A percentile compares a stretch with the other conserved stretches of the same genome.
Conservation (phyloP, 2,888 invertebrate species). For the Gasteruption jaculator region DNA sequence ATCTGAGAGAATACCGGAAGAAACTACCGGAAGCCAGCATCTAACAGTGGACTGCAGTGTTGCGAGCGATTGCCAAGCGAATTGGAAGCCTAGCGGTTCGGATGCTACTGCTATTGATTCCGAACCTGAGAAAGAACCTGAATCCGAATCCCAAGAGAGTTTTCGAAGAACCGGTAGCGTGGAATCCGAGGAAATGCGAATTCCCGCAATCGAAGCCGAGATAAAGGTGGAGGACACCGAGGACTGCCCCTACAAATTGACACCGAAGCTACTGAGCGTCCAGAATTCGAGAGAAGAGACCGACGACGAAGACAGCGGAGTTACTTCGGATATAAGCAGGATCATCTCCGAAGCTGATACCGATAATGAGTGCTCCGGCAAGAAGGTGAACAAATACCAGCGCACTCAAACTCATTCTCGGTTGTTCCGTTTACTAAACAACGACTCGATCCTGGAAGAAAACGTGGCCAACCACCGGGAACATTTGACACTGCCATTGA, state of each 20-base stretch:
- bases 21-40: too few relatives aligned
- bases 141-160: too few relatives aligned
- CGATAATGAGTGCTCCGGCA: slow-evolving; percentile 60
- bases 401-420: slow-evolving; percentile 71
- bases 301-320: slow-evolving; percentile 68
- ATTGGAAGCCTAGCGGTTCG: too few relatives aligned
- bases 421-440: slow-evolving; percentile 63
- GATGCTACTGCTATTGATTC: too few relatives aligned
- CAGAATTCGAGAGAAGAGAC: slow-evolving; percentile 42
- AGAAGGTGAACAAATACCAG: slow-evolving; percentile 61
- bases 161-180: too few relatives aligned
- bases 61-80: too few relatives aligned
- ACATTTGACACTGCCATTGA: slow-evolving; percentile 31
- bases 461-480: slow-evolving; percentile 18
- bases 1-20: too few relatives aligned
- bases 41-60: too few relatives aligned
- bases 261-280: slow-evolving; percentile 28
- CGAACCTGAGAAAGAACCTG: too few relatives aligned
- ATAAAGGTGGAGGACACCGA: slow-evolving; percentile 4
- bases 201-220: slow-evolving; percentile 12
- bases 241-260: too few relatives aligned
- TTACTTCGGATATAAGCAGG: slow-evolving; percentile 66
- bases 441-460: slow-evolving; percentile 45
- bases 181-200: background rate
- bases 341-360: slow-evolving; percentile 65